Base-by-base conservation (phyloP, 2,797 vertebrate species). In the Adrianichthys oophorus region DNA sequence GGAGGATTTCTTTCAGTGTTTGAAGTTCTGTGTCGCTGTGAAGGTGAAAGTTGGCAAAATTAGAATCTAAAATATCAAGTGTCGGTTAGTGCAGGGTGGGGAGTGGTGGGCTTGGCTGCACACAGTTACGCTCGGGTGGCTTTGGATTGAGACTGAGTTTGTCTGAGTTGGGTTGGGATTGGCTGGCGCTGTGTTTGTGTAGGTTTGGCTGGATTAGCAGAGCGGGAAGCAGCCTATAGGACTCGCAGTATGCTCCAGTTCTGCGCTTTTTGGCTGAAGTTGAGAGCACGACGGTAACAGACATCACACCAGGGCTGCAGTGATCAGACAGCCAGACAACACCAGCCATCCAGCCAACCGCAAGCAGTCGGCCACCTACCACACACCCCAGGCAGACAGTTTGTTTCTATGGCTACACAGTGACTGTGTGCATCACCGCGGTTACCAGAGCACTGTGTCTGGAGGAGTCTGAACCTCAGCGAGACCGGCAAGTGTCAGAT, bases 101-200 rank as follows among this genome's bases (percentile, higher is more conserved):
- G 82, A 71, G 81, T 26, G 81, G 79, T 72, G 82, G 72, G 67
- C 71, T 73, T 62, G 77, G 76, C 78, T 69, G 74, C 71, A 48
- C 66, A 52, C 77, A 65, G 66, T 57, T 74, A 65, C 73, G 69
- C 80, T 83, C 19, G 51, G 74, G 61, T 57, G 79, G 78, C 18
- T 84, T 75, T 84, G 85, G 82, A 84, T 70, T 23, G 72, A 78
- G 78, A 21, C 70, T 40, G 59, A 63, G 83, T 75, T 83, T 76
- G 84, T 83, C 74, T 83, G 81, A 59, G 68, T 58, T 6, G 51
- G 70, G 81, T 80, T 87, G 76, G 59, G 80, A 74, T 84, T 89
- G 87, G 85, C 85, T 58, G 78, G 70, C 65, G 49, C 49, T 1
- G 66, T 89, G 85, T 89, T 89, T 89, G 81, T 80, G 76, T 78